Evolutionary conservation across 2,113 vertebrate species (phyloP).

Genomic region (Fregata magnificens): DNA sequence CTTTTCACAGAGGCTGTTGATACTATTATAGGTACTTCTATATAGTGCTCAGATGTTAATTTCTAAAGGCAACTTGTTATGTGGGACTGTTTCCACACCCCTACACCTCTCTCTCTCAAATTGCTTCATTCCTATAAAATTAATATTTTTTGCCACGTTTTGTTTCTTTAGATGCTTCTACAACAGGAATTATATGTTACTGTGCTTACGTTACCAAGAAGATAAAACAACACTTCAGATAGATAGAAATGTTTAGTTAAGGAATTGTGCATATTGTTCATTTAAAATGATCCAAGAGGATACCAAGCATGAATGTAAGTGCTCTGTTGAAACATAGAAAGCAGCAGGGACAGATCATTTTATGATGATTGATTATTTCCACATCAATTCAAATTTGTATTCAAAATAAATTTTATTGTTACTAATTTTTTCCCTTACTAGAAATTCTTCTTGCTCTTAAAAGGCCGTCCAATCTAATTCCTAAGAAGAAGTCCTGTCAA

Average conservation of each 20-base stretch:
- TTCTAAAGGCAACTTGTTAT: background rate
- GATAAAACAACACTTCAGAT: background rate
- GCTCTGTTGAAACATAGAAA: background rate
- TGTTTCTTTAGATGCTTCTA: background rate
- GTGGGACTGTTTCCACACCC: background rate
- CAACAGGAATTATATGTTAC: background rate
- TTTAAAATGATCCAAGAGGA: background rate
- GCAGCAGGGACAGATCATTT: background rate
- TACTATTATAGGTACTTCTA: background rate
- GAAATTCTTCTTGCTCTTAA: background rate
- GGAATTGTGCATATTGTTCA: background rate
- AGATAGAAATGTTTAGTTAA: background rate
- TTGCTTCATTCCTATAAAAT: background rate
- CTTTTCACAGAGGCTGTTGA: background rate
- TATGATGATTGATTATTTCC: background rate
- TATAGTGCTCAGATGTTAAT: background rate
- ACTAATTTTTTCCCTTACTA: background rate
- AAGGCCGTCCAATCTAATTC: background rate
- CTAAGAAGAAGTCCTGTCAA: background rate
- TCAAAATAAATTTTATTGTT: background rate
- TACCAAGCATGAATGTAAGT: background rate
- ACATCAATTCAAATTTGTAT: background rate
- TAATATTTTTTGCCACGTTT: background rate
- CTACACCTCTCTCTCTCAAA: background rate
- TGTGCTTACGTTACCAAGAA: background rate